Percentiles rank a stretch among this genome's conserved stretches.
Evolutionary conservation across 2,797 vertebrate species (phyloP).

Genomic region (Sparidentex hasta): DNA sequence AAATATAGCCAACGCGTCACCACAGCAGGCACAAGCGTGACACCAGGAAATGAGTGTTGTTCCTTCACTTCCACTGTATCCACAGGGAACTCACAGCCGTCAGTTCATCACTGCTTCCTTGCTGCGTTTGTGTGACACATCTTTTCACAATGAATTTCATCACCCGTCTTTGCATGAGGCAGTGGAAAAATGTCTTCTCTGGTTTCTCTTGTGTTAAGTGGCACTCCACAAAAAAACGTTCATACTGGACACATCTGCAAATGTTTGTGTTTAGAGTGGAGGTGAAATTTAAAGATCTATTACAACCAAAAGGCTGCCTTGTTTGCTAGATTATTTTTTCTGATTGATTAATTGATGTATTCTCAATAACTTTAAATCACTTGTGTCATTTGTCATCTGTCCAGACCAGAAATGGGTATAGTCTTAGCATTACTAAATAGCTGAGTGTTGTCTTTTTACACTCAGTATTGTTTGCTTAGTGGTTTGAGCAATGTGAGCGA

Average conservation of each 20-base stretch:
- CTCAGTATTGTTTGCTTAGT: neutral
- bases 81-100: slow-evolving; percentile 15
- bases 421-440: neutral
- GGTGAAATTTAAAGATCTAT: neutral
- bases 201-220: neutral
- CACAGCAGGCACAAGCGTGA: slow-evolving; percentile 1
- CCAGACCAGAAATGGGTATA: neutral
- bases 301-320: too few species aligned
- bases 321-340: too few species aligned
- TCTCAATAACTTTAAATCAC: neutral
- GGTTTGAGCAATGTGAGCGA: neutral
- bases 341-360: neutral
- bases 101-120: slow-evolving; percentile 14
- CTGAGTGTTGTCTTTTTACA: neutral
- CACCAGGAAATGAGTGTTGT: slow-evolving; percentile 18
- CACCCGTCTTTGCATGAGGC: slow-evolving; percentile 12
- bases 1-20: neutral
- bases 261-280: neutral
- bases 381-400: neutral
- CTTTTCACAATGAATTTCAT: slow-evolving; percentile 34
- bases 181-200: slow-evolving; percentile 8
- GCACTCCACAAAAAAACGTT: neutral
- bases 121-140: slow-evolving; percentile 2
- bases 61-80: slow-evolving; percentile 18
- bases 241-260: neutral